These are phyloP conservation scores for Onthophagus taurus DNA, from an alignment of 1,140 invertebrate species.

Conservation along the genomic window DNA sequence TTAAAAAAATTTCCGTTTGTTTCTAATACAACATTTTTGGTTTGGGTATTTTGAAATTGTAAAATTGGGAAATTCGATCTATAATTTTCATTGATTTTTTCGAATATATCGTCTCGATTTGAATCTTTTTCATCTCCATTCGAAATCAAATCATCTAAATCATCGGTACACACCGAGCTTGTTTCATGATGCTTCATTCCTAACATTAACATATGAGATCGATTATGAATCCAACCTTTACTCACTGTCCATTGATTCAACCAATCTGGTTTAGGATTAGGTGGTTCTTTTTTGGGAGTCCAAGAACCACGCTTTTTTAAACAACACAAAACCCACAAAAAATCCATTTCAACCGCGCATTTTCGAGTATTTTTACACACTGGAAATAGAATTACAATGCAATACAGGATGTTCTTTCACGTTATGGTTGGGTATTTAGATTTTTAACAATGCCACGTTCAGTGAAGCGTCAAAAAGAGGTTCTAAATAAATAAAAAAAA, in stretches of 20 bases:
- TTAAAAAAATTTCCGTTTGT: slow-evolving; percentile 5
- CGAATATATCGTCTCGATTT: slow-evolving; percentile 17
- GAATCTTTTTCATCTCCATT: slow-evolving; percentile 2
- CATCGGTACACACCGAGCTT: slow-evolving; percentile 23
- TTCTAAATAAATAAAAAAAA: too few relatives aligned
- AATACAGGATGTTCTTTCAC: too few relatives aligned
- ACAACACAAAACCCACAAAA: too few relatives aligned
- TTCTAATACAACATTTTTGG: neutral
- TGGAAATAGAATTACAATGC: too few relatives aligned
- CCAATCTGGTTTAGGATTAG: slow-evolving; percentile 36
- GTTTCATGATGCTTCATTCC: slow-evolving; percentile 9
- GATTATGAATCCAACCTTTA: slow-evolving; percentile 37
- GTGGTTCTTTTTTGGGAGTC: too few relatives aligned
- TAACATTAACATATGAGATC: slow-evolving; percentile 27
- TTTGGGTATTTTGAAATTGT: neutral
- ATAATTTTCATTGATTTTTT: slow-evolving; percentile 30
- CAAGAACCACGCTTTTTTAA: too few relatives aligned
- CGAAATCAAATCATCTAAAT: slow-evolving; percentile 31
- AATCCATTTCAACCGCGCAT: too few relatives aligned
- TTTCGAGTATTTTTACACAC: too few relatives aligned
- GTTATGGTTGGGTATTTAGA: too few relatives aligned
- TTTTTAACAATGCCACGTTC: too few relatives aligned
- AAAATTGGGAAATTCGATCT: slow-evolving; percentile 23
- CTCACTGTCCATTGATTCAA: slow-evolving; percentile 38
- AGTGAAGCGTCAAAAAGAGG: too few relatives aligned